A percentile compares a stretch with the other conserved stretches of the same genome.
These are phyloP conservation scores for Batillaria attramentaria DNA, from an alignment of 1,140 invertebrate species.

Conservation along the genomic window DNA sequence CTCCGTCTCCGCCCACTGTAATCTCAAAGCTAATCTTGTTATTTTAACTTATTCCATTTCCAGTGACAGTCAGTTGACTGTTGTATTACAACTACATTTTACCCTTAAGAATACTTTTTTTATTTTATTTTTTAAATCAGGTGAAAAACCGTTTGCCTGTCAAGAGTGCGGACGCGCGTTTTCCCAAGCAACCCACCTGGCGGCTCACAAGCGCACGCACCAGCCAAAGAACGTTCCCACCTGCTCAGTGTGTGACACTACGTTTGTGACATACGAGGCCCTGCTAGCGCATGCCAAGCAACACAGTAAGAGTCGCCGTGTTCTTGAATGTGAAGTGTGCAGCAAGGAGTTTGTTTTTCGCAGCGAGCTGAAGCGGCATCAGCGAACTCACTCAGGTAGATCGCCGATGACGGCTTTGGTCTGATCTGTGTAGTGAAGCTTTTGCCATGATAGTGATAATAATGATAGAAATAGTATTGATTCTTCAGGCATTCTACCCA, in stretches of 20 bases:
- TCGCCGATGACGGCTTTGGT: too few species aligned
- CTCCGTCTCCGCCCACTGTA: too few species aligned
- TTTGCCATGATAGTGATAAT: too few species aligned
- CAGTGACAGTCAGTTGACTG: too few species aligned
- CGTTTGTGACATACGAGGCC: conserved; percentile 29
- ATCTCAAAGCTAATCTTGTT: too few species aligned
- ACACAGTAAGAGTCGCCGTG: conserved; percentile 25
- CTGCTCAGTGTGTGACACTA: conserved; percentile 87
- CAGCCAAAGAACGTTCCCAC: conserved; percentile 91
- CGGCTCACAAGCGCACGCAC: conserved; percentile 73
- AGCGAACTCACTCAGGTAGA: conserved; percentile 26
- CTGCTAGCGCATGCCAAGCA: conserved; percentile 24
- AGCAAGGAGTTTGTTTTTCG: conserved; percentile 30
- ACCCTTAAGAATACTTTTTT: not conserved
- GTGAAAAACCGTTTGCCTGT: conserved; percentile 90
- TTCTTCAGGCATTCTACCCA: too few species aligned
- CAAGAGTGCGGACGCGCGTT: conserved; percentile 89
- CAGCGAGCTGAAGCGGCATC: conserved; percentile 28
- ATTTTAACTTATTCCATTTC: too few species aligned
- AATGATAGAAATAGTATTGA: too few species aligned
- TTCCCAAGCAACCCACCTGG: conserved; percentile 62
- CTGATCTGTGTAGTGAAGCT: too few species aligned
- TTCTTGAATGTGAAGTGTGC: conserved; percentile 19
- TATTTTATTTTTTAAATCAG: conserved; percentile 67
- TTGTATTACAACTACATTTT: too few species aligned